A percentile compares a stretch with the other conserved stretches of the same genome.
These are phyloP conservation scores for Microchirus variegatus DNA, from an alignment of 2,797 vertebrate genomes.

Conservation along the genomic window DNA sequence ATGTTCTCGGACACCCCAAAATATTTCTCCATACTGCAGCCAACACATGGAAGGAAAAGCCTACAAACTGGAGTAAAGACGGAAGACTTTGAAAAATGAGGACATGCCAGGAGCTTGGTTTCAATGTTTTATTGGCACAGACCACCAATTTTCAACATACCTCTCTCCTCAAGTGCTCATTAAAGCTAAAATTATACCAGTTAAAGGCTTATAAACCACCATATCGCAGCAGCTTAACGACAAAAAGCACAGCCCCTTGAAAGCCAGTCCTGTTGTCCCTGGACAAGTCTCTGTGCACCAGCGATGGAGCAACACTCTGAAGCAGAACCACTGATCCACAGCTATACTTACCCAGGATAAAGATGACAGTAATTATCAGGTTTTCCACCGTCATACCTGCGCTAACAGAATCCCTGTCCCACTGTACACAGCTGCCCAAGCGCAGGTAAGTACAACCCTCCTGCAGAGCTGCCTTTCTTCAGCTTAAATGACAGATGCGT, in stretches of 20 bases:
- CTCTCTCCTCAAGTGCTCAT: conserved; percentile 71
- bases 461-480: conserved; percentile 30
- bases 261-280: conserved; percentile 51
- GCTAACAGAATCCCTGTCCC: conserved; percentile 61
- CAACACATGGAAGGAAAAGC: conserved; percentile 36
- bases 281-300: conserved; percentile 37
- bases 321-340: conserved; percentile 51
- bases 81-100: conserved; percentile 58
- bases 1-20: conserved; percentile 23
- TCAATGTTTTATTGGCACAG: conserved; percentile 75
- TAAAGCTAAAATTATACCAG: conserved; percentile 76
- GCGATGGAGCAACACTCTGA: conserved; percentile 52
- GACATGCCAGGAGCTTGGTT: conserved; percentile 55
- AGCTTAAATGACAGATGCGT: conserved; percentile 67
- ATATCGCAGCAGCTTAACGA: conserved; percentile 52
- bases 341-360: conserved; percentile 74
- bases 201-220: conserved; percentile 75
- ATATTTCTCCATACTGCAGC: conserved; percentile 24
- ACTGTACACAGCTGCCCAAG: conserved; percentile 67
- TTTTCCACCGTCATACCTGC: conserved; percentile 73
- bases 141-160: conserved; percentile 74
- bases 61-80: conserved; percentile 43
- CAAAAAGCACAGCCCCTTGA: conserved; percentile 57
- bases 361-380: conserved; percentile 79
- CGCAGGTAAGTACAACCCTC: conserved; percentile 71